Evolutionary conservation across 2,888 invertebrate species (phyloP).

Genomic region (Deladenus siricidicola): DNA sequence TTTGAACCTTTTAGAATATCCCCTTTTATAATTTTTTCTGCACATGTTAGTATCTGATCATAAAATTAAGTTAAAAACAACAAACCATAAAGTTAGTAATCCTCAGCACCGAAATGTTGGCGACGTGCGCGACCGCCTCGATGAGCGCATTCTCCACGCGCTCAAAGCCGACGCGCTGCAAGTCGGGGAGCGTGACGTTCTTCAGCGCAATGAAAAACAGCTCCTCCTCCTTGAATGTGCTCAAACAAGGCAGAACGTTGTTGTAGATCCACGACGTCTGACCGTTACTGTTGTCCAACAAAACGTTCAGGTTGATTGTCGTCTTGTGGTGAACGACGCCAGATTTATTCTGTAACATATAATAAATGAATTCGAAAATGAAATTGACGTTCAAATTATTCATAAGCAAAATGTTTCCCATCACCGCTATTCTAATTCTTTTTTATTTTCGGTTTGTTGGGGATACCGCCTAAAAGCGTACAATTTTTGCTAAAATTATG

Average conservation of each 20-base stretch:
- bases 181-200: neutral
- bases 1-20: no score
- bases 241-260: constrained; percentile 1
- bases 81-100: constrained; percentile 4
- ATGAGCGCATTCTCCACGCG: neutral
- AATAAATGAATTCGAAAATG: neutral
- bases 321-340: neutral
- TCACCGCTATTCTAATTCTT: no score
- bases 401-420: no score
- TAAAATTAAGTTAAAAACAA: neutral
- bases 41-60: no score
- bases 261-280: neutral
- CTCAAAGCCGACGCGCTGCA: neutral
- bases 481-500: no score
- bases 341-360: constrained; percentile 1
- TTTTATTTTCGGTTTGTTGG: no score
- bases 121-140: neutral
- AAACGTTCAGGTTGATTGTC: neutral
- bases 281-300: neutral
- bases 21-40: no score
- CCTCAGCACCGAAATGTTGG: constrained; percentile 5
- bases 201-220: constrained; percentile 4
- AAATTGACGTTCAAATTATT: neutral
- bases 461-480: no score
- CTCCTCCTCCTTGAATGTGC: neutral